phyloP scores from a whole-genome alignment of 2,113 vertebrate genomes.

The Danionella cerebrum region DNA sequence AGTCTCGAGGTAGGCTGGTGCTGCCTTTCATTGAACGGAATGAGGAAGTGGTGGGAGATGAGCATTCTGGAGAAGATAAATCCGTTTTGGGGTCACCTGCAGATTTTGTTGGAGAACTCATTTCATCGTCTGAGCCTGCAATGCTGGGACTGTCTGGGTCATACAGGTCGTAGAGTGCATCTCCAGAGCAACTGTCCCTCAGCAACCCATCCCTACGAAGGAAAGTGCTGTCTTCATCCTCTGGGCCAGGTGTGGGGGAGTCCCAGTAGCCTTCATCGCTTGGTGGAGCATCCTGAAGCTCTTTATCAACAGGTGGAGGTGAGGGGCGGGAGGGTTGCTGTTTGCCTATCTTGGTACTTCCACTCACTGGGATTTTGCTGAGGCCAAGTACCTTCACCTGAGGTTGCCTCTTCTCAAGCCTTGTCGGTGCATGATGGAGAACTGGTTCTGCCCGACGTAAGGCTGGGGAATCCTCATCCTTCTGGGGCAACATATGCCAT shows the following conservation, averaged over 20 bases:
- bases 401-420: constrained; percentile 48
- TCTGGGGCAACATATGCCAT: constrained; percentile 89
- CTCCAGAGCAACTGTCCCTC: constrained; percentile 85
- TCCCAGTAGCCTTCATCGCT: constrained; percentile 96
- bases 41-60: constrained; percentile 55
- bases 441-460: constrained; percentile 54
- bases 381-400: constrained; percentile 58
- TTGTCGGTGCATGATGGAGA: constrained; percentile 32
- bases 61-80: constrained; percentile 57
- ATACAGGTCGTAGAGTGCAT: constrained; percentile 79
- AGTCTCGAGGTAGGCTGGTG: constrained; percentile 79
- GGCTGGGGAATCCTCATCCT: constrained; percentile 63
- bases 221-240: constrained; percentile 74
- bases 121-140: constrained; percentile 58
- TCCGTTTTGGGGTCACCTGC: constrained; percentile 71
- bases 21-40: constrained; percentile 81
- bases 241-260: constrained; percentile 81
- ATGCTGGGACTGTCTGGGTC: constrained; percentile 72
- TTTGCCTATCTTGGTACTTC: constrained; percentile 55
- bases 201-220: constrained; percentile 67
- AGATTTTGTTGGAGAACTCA: constrained; percentile 61
- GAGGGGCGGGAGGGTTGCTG: constrained; percentile 41
- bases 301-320: constrained; percentile 71
- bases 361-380: constrained; percentile 63
- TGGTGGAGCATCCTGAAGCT: constrained; percentile 67